These are phyloP conservation scores for Ailurus styani DNA, from an alignment of 2,113 vertebrate species.

Conservation along the genomic window DNA sequence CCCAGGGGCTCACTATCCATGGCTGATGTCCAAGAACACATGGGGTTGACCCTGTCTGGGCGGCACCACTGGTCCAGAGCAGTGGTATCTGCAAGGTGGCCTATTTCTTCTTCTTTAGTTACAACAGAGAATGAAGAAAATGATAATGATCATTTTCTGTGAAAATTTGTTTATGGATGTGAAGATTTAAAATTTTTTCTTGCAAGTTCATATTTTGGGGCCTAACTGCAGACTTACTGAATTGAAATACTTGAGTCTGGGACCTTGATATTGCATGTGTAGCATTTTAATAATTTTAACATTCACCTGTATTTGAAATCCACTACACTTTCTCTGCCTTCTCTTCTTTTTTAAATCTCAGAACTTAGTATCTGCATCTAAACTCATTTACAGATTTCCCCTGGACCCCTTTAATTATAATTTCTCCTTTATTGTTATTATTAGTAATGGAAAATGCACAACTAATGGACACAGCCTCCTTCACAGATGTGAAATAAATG, in stretches of 20 bases:
- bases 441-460: background rate
- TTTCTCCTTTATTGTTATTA: background rate
- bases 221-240: background rate
- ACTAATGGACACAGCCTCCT: background rate
- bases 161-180: background rate
- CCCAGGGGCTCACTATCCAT: background rate
- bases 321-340: background rate
- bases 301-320: background rate
- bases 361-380: background rate
- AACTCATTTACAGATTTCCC: background rate
- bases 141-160: background rate
- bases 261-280: background rate
- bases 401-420: background rate
- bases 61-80: fast-evolving
- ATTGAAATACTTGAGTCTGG: background rate
- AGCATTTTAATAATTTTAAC: background rate
- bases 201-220: background rate
- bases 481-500: background rate
- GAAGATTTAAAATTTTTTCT: background rate
- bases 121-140: background rate
- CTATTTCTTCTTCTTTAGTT: background rate
- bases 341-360: background rate
- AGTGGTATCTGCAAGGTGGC: background rate
- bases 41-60: background rate
- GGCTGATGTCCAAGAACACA: background rate